Evolutionary conservation across 2,888 invertebrate genomes (phyloP).

Genomic region (Zhengitettix transpicula): DNA sequence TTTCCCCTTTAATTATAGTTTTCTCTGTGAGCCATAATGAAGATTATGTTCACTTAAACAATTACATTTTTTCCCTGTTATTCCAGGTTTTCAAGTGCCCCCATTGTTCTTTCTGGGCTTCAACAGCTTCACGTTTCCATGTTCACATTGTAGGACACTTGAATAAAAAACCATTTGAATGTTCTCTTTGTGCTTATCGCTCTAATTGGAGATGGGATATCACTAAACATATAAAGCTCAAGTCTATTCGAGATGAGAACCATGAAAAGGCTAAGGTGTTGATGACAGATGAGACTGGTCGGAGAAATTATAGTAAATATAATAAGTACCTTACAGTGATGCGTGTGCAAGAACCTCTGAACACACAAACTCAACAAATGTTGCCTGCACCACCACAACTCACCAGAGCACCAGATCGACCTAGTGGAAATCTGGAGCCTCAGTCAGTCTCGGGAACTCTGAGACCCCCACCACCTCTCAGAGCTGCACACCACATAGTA

Average conservation of each 20-base stretch:
- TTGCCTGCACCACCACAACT: constrained; percentile 9
- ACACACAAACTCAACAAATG: not conserved
- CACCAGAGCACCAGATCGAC: not conserved
- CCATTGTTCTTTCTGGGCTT: constrained; percentile 82
- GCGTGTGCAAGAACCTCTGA: constrained; percentile 24
- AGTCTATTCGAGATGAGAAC: constrained; percentile 66
- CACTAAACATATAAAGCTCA: constrained; percentile 84
- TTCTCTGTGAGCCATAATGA: too few relatives aligned
- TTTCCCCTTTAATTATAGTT: too few relatives aligned
- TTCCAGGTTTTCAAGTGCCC: constrained; percentile 71
- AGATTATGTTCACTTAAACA: too few relatives aligned
- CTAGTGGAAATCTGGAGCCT: too few relatives aligned
- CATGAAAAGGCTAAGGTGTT: constrained; percentile 69
- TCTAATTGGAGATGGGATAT: constrained; percentile 97
- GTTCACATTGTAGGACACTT: constrained; percentile 86
- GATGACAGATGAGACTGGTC: constrained; percentile 81
- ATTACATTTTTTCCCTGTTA: not conserved
- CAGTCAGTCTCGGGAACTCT: constrained; percentile 7
- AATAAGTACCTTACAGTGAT: constrained; percentile 70
- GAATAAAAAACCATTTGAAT: constrained; percentile 88
- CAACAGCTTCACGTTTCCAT: constrained; percentile 82
- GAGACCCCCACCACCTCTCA: constrained; percentile 11
- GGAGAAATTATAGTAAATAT: constrained; percentile 83
- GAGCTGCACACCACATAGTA: constrained; percentile 9
- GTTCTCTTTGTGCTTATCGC: constrained; percentile 81